Base-by-base conservation (phyloP, 1,140 invertebrate species). In the Drosophila asahinai region DNA sequence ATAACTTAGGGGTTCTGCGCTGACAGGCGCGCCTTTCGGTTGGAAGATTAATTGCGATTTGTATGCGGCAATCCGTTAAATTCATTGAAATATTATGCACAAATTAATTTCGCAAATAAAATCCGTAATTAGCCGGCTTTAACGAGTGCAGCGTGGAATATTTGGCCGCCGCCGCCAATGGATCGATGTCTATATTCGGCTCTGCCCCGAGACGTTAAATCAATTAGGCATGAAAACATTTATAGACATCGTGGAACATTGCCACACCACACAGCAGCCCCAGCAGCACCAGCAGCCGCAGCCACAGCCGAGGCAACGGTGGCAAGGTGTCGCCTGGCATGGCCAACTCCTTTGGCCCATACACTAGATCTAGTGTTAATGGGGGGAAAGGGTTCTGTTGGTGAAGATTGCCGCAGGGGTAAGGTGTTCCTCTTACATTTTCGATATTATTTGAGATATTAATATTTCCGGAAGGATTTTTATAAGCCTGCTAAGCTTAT, bases 81-180 rank as follows among this genome's bases (percentile, higher is more conserved):
- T 73, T 87, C 83, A 86, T 83, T 87, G 80, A 86, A 87, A 87
- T 83, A 87, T 86, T 86, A 87, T 86, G 80, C 83, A 87, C 76
- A 87, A 83, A 86, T 86, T 80, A 64, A 87, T 83, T 87, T 83
- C 59, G 54, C 43, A 77, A 83, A 58, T 55, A 77, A 82, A 72
- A 76, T 76, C 59, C 65, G 59, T 83, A 78, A 83, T 81, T 81
- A 81, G 71, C 57, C 30, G 68, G 48, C 63, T 64, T 62, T 55
- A 55, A 81, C 68, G 48, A 76, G 79, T 81, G 42, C 74, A 47
- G 27, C 80, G 51, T 81, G 55, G 64, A 79, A 78, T 58, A 78
- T 45, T 40, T 67, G 68, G 67, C 38, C 14, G 66, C 63, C 22
- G 66, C 61, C 33, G 36, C 38, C 45, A 63, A 62, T 61, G 62